Evolutionary conservation across 2,888 invertebrate species (phyloP).

Genomic region (Pilophorus perplexus): DNA sequence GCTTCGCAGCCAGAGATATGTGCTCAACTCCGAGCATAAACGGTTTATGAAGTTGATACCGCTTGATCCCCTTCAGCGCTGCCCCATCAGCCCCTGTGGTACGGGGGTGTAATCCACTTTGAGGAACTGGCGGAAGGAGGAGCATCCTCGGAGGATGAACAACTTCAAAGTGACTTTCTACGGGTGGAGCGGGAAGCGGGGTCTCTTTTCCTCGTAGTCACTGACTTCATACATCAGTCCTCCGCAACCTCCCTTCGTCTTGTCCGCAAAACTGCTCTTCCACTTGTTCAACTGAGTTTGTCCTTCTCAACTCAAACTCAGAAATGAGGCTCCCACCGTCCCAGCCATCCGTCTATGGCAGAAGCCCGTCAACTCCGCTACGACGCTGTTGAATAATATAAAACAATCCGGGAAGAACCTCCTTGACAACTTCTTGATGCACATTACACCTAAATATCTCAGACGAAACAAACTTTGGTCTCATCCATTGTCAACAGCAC

Average conservation of each 20-base stretch:
- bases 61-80: constrained; percentile 18
- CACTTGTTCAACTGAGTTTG: constrained; percentile 36
- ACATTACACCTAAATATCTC: constrained; percentile 3
- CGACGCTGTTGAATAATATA: constrained; percentile 19
- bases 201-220: neutral
- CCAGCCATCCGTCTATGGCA: neutral
- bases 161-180: constrained; percentile 33
- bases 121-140: neutral
- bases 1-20: constrained; percentile 10
- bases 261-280: constrained; percentile 31
- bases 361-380: constrained; percentile 9
- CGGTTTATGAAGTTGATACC: constrained; percentile 31
- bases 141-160: constrained; percentile 2
- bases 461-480: too few species aligned
- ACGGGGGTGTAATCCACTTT: constrained; percentile 22
- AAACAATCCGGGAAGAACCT: neutral
- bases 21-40: constrained; percentile 27
- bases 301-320: constrained; percentile 26
- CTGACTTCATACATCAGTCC: constrained; percentile 18
- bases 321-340: constrained; percentile 23
- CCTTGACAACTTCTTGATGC: too few species aligned
- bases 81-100: neutral
- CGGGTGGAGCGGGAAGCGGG: too few species aligned
- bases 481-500: neutral
- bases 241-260: constrained; percentile 6